Evolutionary conservation across 1,140 invertebrate genomes (phyloP).

Genomic region (Carcinoscorpius rotundicauda): DNA sequence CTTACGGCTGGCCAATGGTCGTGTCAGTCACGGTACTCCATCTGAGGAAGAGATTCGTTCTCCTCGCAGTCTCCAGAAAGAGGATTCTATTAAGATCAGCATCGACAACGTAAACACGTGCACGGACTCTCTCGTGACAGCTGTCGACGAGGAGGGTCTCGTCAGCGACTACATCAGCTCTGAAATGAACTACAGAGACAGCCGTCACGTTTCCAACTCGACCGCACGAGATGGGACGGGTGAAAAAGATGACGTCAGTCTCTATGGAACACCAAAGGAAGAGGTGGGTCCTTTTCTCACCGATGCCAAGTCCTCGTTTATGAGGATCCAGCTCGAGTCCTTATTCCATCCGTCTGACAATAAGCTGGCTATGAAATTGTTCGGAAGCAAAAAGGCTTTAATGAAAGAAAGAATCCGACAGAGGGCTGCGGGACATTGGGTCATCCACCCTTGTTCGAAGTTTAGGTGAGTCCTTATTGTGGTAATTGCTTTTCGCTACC

Average conservation of each 20-base stretch:
- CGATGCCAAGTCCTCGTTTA: conserved; percentile 75
- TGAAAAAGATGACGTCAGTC: conserved; percentile 70
- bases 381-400: conserved; percentile 87
- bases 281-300: conserved; percentile 56
- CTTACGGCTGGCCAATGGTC: conserved; percentile 47
- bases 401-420: conserved; percentile 91
- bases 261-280: conserved; percentile 95
- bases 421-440: conserved; percentile 86
- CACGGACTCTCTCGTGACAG: conserved; percentile 36
- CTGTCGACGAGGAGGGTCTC: conserved; percentile 13
- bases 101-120: conserved; percentile 45
- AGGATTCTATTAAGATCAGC: conserved; percentile 18
- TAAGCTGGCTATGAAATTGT: conserved; percentile 92
- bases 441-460: conserved; percentile 91
- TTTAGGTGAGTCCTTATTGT: conserved; percentile 56
- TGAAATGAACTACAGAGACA: conserved; percentile 39
- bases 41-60: conserved; percentile 46
- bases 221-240: conserved; percentile 16
- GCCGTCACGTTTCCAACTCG: conserved; percentile 21
- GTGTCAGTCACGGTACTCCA: conserved; percentile 15
- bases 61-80: conserved; percentile 12
- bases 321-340: conserved; percentile 86
- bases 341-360: conserved; percentile 93
- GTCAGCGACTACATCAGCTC: conserved; percentile 65
- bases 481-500: too few species aligned